These are phyloP conservation scores for Microctenopoma steveboyesi DNA, from an alignment of 2,797 vertebrate species.

Conservation along the genomic window DNA sequence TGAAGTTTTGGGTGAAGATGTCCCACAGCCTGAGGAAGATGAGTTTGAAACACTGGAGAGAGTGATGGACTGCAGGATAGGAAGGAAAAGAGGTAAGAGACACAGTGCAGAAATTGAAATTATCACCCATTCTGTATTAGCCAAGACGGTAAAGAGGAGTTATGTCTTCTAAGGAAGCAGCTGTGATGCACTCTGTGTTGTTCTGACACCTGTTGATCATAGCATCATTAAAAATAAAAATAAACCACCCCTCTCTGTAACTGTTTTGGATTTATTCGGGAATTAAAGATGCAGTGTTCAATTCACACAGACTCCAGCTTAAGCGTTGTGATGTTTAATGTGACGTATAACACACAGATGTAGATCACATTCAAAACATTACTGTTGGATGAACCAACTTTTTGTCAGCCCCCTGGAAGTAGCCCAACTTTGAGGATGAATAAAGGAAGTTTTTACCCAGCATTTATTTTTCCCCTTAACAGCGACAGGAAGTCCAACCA, in stretches of 20 bases:
- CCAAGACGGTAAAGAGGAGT: background rate
- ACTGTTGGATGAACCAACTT: too few species aligned
- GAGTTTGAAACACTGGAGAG: conserved; percentile 98
- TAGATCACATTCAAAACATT: too few species aligned
- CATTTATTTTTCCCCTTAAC: conserved; percentile 3
- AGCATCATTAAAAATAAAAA: too few species aligned
- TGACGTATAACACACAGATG: too few species aligned
- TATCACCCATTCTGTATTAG: background rate
- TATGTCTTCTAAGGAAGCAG: background rate
- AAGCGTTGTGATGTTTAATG: too few species aligned
- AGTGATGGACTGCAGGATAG: conserved; percentile 94
- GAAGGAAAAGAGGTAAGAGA: conserved; percentile 91
- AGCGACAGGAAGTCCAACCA: conserved; percentile 95
- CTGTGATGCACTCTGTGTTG: too few species aligned
- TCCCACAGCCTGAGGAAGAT: conserved; percentile 95
- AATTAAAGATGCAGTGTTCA: too few species aligned
- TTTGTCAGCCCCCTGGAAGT: too few species aligned
- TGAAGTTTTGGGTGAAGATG: conserved; percentile 96
- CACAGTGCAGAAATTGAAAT: background rate
- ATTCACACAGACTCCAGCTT: too few species aligned
- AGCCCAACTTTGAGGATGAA: background rate
- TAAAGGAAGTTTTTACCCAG: background rate
- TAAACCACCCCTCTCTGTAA: too few species aligned
- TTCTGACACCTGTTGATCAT: too few species aligned
- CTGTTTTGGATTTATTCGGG: too few species aligned